phyloP scores from a whole-genome alignment of 2,888 invertebrate species.

The Hydriomena furcata region DNA sequence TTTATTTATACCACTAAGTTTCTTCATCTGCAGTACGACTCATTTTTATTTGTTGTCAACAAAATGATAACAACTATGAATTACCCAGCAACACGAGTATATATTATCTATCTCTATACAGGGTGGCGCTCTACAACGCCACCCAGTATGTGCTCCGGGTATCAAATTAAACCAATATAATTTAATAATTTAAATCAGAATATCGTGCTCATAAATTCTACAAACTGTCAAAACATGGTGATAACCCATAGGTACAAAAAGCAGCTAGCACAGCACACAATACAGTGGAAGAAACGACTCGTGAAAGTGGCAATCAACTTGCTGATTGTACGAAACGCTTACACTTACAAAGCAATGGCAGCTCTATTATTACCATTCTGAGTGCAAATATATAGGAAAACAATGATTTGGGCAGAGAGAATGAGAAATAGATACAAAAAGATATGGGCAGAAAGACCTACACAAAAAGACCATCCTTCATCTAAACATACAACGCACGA shows the following conservation, averaged over 20 bases:
- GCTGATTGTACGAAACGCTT: constrained; percentile 80
- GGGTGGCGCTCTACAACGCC: too few species aligned
- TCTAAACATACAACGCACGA: constrained; percentile 50
- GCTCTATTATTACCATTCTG: constrained; percentile 83
- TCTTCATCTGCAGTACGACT: constrained; percentile 24
- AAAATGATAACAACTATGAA: neutral
- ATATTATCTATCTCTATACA: too few species aligned
- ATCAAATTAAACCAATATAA: constrained; percentile 26
- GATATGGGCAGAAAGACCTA: constrained; percentile 72
- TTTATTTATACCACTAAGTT: constrained; percentile 38
- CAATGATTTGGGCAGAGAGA: constrained; percentile 73
- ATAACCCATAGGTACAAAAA: constrained; percentile 82
- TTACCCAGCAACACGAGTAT: neutral
- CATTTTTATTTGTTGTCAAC: neutral
- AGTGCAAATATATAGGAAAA: constrained; percentile 71
- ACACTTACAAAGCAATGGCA: constrained; percentile 83
- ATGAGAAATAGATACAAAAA: constrained; percentile 55
- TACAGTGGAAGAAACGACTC: constrained; percentile 82
- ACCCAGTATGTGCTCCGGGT: neutral
- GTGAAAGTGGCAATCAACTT: constrained; percentile 80
- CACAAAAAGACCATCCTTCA: constrained; percentile 42
- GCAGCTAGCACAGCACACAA: constrained; percentile 83
- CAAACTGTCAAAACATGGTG: constrained; percentile 76
- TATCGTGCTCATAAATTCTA: constrained; percentile 72
- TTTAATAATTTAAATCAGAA: constrained; percentile 50